Base-by-base conservation (phyloP, 2,888 invertebrate genomes). In the Hylaea fasciaria region DNA sequence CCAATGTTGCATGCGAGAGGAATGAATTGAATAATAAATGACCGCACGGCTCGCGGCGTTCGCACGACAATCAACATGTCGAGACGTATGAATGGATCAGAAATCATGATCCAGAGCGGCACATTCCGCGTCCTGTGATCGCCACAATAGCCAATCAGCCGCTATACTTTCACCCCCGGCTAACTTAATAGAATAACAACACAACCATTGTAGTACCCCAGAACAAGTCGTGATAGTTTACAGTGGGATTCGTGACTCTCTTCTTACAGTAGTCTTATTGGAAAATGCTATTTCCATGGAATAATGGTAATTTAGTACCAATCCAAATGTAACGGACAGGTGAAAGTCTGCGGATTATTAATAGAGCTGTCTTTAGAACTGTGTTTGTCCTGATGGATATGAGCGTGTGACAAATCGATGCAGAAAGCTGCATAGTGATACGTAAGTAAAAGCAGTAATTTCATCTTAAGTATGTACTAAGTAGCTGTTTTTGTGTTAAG, bases 201-300 rank as follows among this genome's bases (percentile, higher is more conserved):
- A 76, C 80, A 77, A 80, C 85, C 78, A 88, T 90, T 89, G 87
- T 90, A 86, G 86, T 90, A 85, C 76, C 78, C 81, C 70, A 77
- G 79, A 81, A 76, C 72, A 71, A 85, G 77, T 90, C 90, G 91
- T 91, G 91, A 90, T 88, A 84, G 84, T 85, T 83, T 85, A 82
- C 81, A 82, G 83, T 78, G 82, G 86, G 85, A 81, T 77, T 91
- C 91, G 91, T 91, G 91, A 91, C 87, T 83, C 76, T 85, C 79
- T 81, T 85, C 84, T 86, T 80, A 82, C 82, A 83, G 85, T 86
- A 85, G 86, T 86, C 84, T 89, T 83, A 86, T 86, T 87, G 82
- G 87, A 82, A 86, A 87, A 86, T 78, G 76, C 75, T 83, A 75
- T 83, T 85, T 85, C 77, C 81, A 72, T 77, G 80, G 81, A 85